A percentile compares a stretch with the other conserved stretches of the same genome.
phyloP scores from a whole-genome alignment of 2,888 invertebrate genomes.

The Lochmaea crataegi region DNA sequence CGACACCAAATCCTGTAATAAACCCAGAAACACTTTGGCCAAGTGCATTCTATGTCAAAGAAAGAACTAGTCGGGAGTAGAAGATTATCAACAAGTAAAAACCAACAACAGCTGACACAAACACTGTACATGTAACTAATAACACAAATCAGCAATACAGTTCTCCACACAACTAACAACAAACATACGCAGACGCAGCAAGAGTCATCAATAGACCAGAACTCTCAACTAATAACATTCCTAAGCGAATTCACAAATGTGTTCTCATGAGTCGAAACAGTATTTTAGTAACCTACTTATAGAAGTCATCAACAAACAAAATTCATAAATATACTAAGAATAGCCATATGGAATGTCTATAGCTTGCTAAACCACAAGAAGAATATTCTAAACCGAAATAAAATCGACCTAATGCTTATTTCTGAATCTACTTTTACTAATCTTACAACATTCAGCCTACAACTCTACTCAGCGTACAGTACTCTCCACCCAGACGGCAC shows the following conservation, averaged over 20 bases:
- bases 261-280: neutral
- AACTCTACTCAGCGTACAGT: too few species aligned
- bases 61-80: too few species aligned
- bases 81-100: too few species aligned
- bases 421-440: slow-evolving; percentile 1
- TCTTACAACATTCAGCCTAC: too few species aligned
- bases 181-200: neutral
- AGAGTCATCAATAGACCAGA: neutral
- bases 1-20: too few species aligned
- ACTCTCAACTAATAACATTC: slow-evolving; percentile 6
- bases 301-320: too few species aligned
- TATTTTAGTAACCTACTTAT: neutral
- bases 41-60: too few species aligned
- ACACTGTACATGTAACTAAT: too few species aligned
- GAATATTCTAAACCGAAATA: slow-evolving; percentile 17
- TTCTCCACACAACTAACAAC: neutral
- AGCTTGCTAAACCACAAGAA: slow-evolving; percentile 20
- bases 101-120: too few species aligned
- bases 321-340: neutral
- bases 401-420: neutral
- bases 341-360: slow-evolving; percentile 26
- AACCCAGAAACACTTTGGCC: too few species aligned
- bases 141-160: neutral
- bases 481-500: too few species aligned
- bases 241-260: slow-evolving; percentile 11